These are phyloP conservation scores for Oophaga sylvatica DNA, from an alignment of 2,797 vertebrate genomes.

Conservation along the genomic window DNA sequence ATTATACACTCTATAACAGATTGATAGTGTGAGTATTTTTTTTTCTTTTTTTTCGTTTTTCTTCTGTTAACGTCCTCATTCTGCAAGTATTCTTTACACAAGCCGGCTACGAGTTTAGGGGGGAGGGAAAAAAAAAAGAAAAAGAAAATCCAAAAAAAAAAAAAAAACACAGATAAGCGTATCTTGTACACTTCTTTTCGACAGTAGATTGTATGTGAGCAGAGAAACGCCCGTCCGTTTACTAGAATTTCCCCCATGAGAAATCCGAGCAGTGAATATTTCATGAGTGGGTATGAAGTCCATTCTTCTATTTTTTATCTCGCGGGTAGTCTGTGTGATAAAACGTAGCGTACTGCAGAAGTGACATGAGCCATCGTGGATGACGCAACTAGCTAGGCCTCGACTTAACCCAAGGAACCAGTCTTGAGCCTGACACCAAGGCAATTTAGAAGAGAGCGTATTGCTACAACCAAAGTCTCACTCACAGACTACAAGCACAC, in stretches of 20 bases:
- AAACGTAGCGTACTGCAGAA: slow-evolving; percentile 78
- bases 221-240: slow-evolving; percentile 80
- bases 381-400: slow-evolving; percentile 79
- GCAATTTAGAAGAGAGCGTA: slow-evolving; percentile 71
- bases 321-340: slow-evolving; percentile 79
- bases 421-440: slow-evolving; percentile 77
- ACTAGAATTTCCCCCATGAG: slow-evolving; percentile 72
- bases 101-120: slow-evolving; percentile 93
- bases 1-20: slow-evolving; percentile 98
- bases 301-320: slow-evolving; percentile 68
- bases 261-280: slow-evolving; percentile 68
- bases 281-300: slow-evolving; percentile 76
- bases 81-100: slow-evolving; percentile 93
- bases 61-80: slow-evolving; percentile 77
- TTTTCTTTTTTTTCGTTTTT: slow-evolving; percentile 71
- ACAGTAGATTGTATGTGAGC: slow-evolving; percentile 86
- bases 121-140: slow-evolving; percentile 12
- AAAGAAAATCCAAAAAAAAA: slow-evolving; percentile 74
- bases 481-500: slow-evolving; percentile 90
- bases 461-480: slow-evolving; percentile 78
- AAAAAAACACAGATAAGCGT: slow-evolving; percentile 78
- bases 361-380: slow-evolving; percentile 84
- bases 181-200: slow-evolving; percentile 88
- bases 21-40: slow-evolving; percentile 93
- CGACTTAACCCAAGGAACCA: slow-evolving; percentile 79